Evolutionary conservation across 1,140 invertebrate species (phyloP).

Genomic region (Hylyphantes graminicola): DNA sequence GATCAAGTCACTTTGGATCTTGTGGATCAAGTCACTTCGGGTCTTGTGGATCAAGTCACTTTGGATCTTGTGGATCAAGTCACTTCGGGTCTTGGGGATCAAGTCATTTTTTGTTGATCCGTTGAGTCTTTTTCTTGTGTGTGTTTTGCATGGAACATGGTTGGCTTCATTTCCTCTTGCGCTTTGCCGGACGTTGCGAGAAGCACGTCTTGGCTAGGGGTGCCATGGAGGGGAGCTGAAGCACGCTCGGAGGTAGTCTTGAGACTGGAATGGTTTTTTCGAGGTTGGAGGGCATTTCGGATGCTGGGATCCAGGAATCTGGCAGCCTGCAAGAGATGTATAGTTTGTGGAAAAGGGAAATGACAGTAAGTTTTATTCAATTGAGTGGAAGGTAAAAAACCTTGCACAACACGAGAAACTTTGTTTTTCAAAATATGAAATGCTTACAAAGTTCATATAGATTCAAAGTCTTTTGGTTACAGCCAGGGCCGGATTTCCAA

Average conservation of each 20-base stretch:
- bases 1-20: background rate
- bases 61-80: no score
- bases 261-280: conserved; percentile 64
- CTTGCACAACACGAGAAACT: background rate
- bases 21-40: no score
- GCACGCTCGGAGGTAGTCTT: conserved; percentile 62
- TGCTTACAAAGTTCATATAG: background rate
- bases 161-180: conserved; percentile 37
- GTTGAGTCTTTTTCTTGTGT: conserved; percentile 9
- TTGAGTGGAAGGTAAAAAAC: background rate
- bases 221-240: conserved; percentile 28
- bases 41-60: no score
- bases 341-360: background rate
- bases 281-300: conserved; percentile 63
- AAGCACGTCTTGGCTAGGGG: conserved; percentile 31
- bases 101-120: no score
- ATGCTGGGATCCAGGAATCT: conserved; percentile 64
- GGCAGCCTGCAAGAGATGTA: conserved; percentile 60
- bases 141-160: background rate
- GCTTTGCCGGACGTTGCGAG: conserved; percentile 31
- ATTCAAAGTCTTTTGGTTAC: background rate
- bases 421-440: no score
- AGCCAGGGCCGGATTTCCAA: no score
- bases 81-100: no score
- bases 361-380: no score